These are phyloP conservation scores for Aplysia californica DNA, from an alignment of 1,140 invertebrate species.

Conservation along the genomic window DNA sequence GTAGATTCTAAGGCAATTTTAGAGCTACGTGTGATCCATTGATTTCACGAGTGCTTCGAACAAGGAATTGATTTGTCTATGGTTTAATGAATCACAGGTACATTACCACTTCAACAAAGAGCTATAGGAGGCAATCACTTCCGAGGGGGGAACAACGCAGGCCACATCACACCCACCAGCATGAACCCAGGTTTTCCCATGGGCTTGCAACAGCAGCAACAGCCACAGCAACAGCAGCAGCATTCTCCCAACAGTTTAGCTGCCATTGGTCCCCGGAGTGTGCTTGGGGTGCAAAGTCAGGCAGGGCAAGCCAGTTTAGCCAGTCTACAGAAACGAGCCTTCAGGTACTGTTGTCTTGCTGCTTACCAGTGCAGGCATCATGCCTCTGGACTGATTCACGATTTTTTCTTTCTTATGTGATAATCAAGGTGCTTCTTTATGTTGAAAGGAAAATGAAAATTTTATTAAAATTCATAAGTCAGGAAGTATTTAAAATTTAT, in stretches of 20 bases:
- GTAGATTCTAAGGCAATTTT: no score
- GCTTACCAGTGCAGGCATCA: no score
- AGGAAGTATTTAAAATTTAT: no score
- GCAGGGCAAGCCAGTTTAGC: constrained; percentile 14
- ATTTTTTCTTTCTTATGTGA: no score
- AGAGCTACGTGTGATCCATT: background rate
- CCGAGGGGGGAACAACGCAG: constrained; percentile 44
- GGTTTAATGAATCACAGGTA: no score
- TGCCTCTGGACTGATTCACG: no score
- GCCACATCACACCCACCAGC: constrained; percentile 66
- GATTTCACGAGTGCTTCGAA: no score
- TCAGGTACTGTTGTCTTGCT: no score
- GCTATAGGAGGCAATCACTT: constrained; percentile 51
- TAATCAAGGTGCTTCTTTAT: no score
- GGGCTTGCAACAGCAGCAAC: constrained; percentile 26
- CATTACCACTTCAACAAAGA: constrained; percentile 39
- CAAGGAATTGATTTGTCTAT: no score
- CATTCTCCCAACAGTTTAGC: constrained; percentile 66
- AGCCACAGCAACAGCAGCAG: constrained; percentile 61
- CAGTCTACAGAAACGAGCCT: constrained; percentile 31
- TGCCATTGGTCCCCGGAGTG: constrained; percentile 35
- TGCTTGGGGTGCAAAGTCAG: constrained; percentile 31
- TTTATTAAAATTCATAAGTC: no score
- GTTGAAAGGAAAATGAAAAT: no score
- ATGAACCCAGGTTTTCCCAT: constrained; percentile 61